These are phyloP conservation scores for Gastracanthus pulcherrimus DNA, from an alignment of 2,888 invertebrate species.

Conservation along the genomic window DNA sequence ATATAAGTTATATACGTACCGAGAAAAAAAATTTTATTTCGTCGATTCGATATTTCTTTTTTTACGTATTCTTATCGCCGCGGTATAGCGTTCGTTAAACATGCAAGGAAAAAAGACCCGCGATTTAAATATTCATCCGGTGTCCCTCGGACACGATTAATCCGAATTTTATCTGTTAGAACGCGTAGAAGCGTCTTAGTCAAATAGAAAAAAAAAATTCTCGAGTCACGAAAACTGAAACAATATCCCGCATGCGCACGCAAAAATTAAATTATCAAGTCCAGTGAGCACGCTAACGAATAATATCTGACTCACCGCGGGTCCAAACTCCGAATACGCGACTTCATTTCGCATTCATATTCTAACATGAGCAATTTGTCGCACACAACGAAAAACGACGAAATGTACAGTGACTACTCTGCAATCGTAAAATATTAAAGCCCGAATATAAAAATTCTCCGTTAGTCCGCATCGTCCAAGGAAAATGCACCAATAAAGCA, in stretches of 20 bases:
- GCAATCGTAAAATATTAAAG: no score
- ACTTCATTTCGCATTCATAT: no score
- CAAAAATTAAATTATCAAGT: no score
- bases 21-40: neutral
- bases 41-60: neutral
- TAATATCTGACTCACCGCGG: no score
- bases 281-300: no score
- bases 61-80: neutral
- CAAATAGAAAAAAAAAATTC: neutral
- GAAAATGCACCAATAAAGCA: no score
- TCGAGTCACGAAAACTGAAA: neutral
- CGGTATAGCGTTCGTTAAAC: neutral
- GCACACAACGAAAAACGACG: no score
- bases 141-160: neutral
- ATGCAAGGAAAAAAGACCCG: neutral
- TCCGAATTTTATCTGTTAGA: no score
- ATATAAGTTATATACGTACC: slow-evolving; percentile 1
- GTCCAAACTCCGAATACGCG: no score
- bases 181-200: neutral
- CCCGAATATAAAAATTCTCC: neutral
- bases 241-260: neutral
- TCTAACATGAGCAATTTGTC: no score
- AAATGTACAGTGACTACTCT: no score
- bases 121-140: slow-evolving; percentile 30
- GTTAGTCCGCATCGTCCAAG: no score